A percentile compares a stretch with the other conserved stretches of the same genome.
Evolutionary conservation across 2,113 vertebrate genomes (phyloP).

Genomic region (Rhagologus leucostigma): DNA sequence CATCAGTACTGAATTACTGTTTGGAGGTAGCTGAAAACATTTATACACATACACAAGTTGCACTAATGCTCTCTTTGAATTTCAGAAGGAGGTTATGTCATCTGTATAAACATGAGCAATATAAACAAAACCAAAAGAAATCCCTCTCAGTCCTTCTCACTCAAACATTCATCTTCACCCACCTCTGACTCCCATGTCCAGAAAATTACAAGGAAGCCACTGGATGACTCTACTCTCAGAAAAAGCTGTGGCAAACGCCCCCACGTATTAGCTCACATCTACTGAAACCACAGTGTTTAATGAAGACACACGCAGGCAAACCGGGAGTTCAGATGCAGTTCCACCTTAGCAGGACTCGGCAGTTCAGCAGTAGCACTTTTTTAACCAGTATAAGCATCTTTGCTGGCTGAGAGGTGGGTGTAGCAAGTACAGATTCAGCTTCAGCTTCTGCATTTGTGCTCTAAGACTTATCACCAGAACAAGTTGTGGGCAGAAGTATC

Average conservation of each 20-base stretch:
- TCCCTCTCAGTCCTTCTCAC: neutral
- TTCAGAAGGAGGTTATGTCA: neutral
- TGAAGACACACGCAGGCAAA: neutral
- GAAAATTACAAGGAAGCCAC: neutral
- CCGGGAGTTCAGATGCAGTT: neutral
- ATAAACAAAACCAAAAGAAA: neutral
- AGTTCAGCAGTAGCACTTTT: neutral
- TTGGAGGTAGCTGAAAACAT: neutral
- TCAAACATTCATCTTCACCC: neutral
- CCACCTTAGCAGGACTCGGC: neutral
- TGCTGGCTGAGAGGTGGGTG: neutral
- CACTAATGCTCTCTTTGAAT: neutral
- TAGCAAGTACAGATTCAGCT: neutral
- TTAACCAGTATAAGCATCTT: neutral
- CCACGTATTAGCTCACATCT: neutral
- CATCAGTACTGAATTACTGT: neutral
- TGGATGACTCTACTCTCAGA: neutral
- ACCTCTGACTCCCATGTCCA: neutral
- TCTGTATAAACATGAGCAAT: neutral
- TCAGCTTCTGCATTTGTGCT: neutral
- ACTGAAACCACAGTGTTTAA: neutral
- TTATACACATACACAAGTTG: neutral
- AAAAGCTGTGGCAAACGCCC: neutral
- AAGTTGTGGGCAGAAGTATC: neutral
- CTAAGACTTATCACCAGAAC: neutral